Evolutionary conservation across 2,797 vertebrate genomes (phyloP), one percentile per base, ranked within the genome.

Genomic region (Helicolenus hilgendorfi): DNA sequence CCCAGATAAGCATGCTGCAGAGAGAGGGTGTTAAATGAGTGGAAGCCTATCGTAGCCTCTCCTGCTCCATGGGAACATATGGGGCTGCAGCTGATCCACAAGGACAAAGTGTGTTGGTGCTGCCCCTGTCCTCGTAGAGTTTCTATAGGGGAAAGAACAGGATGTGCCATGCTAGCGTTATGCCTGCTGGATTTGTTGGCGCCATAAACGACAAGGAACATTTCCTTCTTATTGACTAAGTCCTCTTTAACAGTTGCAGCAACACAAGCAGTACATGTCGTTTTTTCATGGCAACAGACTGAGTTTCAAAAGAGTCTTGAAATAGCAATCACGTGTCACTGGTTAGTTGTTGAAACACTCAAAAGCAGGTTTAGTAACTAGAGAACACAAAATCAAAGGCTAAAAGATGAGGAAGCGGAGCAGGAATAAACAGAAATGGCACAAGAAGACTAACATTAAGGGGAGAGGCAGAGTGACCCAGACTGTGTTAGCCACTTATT

Each of bases 21-120:
- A 82, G 36, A 59, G 63, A 86, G 58, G 70, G 35, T 72, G 73
- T 92, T 86, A 64, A 62, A 72, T 38, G 24, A 88, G 62, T 13
- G 53, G 72, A 86, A 82, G 58, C 78, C 65, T 64, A 41, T 53
- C 13, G 20, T 71, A 74, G 49, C 68, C 60, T 22, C 79, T 85
- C 85, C 67, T 80, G 89, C 75, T 85, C 89, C 77, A 89, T 88
- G 59, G 91, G 81, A 92, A 94, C 76, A 7, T 78, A 85, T 81
- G 31, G 22, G 35, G 72, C 36, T 85, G 76, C 4, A 11, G 59
- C 71, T 92, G 91, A 94, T 92, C 81, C 83, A 64, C 1, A 1
- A 85, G 85, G 83, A 90, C 88, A 86, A 81, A 84, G 68, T 10
- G 6, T 75, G 86, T 45, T 75, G 56, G 83, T 77, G 67, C 41